Base-by-base conservation (phyloP, 2,113 vertebrate species). In the Nesogale talazaci region DNA sequence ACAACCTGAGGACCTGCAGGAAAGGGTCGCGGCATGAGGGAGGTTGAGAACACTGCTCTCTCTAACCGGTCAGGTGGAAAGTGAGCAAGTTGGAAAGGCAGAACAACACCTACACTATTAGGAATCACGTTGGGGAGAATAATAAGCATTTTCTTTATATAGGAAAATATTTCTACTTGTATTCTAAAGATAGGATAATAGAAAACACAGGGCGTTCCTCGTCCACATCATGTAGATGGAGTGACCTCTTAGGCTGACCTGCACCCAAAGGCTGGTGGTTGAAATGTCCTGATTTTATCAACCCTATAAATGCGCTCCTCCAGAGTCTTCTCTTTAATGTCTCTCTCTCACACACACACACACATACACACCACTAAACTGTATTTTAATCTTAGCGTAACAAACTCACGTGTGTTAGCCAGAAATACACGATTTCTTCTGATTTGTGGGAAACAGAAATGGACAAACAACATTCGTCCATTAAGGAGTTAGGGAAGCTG, bases 141-240 rank as follows among this genome's bases (percentile, higher is more conserved):
- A 75, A 34, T 88, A 74, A 20, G 31, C 46, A 1, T 65, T 88
- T 19, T 82, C 31, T 96, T 95, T 25, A 67, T 75, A 90, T 94
- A 96, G 93, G 86, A 95, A 96, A 98, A 97, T 89, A 2, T 77
- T 74, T 86, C 16, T 94, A 22, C 82, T 92, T 80, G 95, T 96
- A 97, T 97, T 97, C 80, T 84, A 75, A 83, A 75, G 94, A 96
- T 77, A 96, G 81, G 94, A 94, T 89, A 92, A 97, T 90, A 96
- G 86, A 95, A 97, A 95, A 0, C 84, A 94, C 83, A 72, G 1
- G 46, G 96, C 83, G 92, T 92, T 83, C 81, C 89, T 96, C 89
- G 94, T 94, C 96, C 16, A 79, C 38, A 93, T 83, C 95, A 38
- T 57, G 67, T 94, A 95, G 74, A 65, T 69, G 1, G 16, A 42